phyloP scores from a whole-genome alignment of 2,797 vertebrate genomes.

The Channa striata region DNA sequence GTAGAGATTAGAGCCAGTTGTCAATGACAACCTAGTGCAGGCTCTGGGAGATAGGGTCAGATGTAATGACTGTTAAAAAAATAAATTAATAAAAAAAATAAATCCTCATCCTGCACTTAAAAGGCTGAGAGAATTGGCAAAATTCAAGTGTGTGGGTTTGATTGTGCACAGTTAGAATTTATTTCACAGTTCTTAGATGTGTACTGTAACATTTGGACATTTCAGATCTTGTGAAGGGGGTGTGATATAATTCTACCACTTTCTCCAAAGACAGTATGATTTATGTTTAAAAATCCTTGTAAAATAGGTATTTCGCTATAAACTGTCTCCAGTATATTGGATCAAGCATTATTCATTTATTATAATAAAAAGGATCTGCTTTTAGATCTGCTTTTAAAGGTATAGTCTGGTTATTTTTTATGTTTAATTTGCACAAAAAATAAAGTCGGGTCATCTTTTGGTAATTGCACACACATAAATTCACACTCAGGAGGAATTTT shows the following conservation, averaged over 20 bases:
- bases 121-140: constrained; percentile 73
- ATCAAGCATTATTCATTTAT: constrained; percentile 38
- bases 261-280: constrained; percentile 30
- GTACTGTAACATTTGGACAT: constrained; percentile 41
- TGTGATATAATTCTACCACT: constrained; percentile 42
- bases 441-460: too few relatives aligned
- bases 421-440: not conserved
- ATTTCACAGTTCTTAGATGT: constrained; percentile 50
- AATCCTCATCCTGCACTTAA: constrained; percentile 51
- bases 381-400: too few relatives aligned
- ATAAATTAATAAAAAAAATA: constrained; percentile 64
- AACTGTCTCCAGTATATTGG: constrained; percentile 9
- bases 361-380: too few relatives aligned
- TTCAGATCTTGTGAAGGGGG: constrained; percentile 41
- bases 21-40: constrained; percentile 92
- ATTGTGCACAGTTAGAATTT: constrained; percentile 43
- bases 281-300: constrained; percentile 34
- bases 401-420: too few relatives aligned
- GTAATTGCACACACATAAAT: not conserved
- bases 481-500: constrained; percentile 10
- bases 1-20: constrained; percentile 94
- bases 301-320: constrained; percentile 37
- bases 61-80: constrained; percentile 93
- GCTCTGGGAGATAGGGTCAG: constrained; percentile 92
- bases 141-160: constrained; percentile 73